Evolutionary conservation across 1,140 invertebrate species (phyloP).

Genomic region (Oncopeltus fasciatus): DNA sequence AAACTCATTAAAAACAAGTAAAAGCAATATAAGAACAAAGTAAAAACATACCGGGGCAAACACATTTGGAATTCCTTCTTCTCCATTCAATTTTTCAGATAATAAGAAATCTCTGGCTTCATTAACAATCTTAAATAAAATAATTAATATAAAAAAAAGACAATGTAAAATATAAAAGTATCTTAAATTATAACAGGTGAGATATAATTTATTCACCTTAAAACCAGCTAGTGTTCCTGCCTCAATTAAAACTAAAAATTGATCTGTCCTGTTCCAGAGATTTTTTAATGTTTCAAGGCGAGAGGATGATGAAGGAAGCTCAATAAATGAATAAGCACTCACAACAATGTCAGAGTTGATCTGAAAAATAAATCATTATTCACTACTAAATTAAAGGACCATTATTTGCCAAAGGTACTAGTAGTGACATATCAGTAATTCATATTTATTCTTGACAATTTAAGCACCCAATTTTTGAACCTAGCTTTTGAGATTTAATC

Average conservation of each 20-base stretch:
- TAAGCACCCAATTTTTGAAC: no score
- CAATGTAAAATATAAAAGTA: neutral
- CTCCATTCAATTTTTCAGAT: neutral
- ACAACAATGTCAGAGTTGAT: constrained; percentile 64
- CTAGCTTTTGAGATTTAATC: no score
- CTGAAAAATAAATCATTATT: constrained; percentile 39
- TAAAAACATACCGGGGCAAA: neutral
- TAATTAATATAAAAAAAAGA: neutral
- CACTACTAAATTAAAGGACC: no score
- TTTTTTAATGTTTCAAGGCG: constrained; percentile 56
- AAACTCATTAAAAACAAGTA: no score
- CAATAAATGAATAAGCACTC: constrained; percentile 65
- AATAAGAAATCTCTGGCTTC: constrained; percentile 40
- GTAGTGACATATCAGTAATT: no score
- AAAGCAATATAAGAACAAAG: neutral
- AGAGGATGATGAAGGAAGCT: constrained; percentile 48
- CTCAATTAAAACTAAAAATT: constrained; percentile 72
- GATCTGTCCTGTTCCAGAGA: constrained; percentile 72
- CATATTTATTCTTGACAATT: no score
- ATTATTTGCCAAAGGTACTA: no score
- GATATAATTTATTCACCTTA: constrained; percentile 32
- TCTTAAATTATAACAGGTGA: constrained; percentile 6
- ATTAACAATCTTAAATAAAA: constrained; percentile 38
- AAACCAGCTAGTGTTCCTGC: constrained; percentile 69
- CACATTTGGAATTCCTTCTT: neutral